These are phyloP conservation scores for Sander lucioperca DNA, from an alignment of 2,113 vertebrate species.

Conservation along the genomic window DNA sequence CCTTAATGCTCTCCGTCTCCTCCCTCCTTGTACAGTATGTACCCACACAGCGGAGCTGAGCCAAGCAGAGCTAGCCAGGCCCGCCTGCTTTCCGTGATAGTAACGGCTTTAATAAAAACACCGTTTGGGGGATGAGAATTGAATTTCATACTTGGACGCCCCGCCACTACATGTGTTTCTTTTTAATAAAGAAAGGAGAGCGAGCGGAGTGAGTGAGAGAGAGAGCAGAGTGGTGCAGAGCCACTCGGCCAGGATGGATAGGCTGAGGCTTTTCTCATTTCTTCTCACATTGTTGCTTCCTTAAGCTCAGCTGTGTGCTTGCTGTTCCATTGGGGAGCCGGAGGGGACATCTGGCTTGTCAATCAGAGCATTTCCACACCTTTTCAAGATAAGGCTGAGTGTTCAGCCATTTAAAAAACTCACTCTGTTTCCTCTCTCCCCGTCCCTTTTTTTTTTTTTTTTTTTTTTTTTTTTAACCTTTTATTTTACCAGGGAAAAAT, in stretches of 20 bases:
- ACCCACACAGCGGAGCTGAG: slow-evolving; percentile 68
- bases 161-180: slow-evolving; percentile 84
- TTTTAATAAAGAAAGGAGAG: slow-evolving; percentile 82
- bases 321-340: slow-evolving; percentile 58
- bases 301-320: slow-evolving; percentile 66
- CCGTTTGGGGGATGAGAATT: slow-evolving; percentile 83
- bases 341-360: slow-evolving; percentile 64
- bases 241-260: slow-evolving; percentile 69
- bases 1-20: slow-evolving; percentile 35
- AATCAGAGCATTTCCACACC: slow-evolving; percentile 59
- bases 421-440: slow-evolving; percentile 29
- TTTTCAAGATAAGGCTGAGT: slow-evolving; percentile 58
- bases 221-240: slow-evolving; percentile 37
- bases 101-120: slow-evolving; percentile 84
- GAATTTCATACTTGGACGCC: slow-evolving; percentile 87
- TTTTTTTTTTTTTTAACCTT: too few species aligned
- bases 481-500: too few species aligned
- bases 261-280: slow-evolving; percentile 69
- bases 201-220: slow-evolving; percentile 38
- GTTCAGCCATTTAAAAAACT: slow-evolving; percentile 37
- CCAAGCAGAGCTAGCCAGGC: slow-evolving; percentile 70
- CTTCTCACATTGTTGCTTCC: slow-evolving; percentile 64
- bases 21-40: slow-evolving; percentile 69
- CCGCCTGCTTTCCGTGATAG: slow-evolving; percentile 81
- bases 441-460: too few species aligned